These are phyloP conservation scores for Pteronotus mesoamericanus DNA, from an alignment of 2,797 vertebrate species.

Conservation along the genomic window DNA sequence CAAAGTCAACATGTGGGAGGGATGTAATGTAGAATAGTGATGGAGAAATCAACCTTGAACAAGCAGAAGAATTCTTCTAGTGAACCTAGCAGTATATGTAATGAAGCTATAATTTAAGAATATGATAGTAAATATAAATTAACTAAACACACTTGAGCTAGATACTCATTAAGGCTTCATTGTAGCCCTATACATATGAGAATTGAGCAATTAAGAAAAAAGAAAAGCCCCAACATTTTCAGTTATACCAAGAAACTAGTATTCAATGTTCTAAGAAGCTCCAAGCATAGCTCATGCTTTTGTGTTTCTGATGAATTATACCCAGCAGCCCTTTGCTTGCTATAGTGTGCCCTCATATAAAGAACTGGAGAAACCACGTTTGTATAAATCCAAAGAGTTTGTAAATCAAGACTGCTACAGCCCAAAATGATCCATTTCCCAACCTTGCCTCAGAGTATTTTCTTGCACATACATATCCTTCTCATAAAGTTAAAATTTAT, in stretches of 20 bases:
- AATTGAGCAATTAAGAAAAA: constrained; percentile 6
- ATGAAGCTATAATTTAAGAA: neutral
- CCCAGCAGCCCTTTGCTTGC: neutral
- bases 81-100: neutral
- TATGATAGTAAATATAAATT: neutral
- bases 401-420: neutral
- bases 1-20: neutral
- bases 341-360: neutral
- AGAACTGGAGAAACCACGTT: neutral
- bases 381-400: neutral
- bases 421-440: constrained; percentile 27
- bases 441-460: neutral
- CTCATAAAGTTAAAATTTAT: constrained; percentile 27
- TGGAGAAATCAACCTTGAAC: neutral
- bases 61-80: neutral
- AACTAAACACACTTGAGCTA: neutral
- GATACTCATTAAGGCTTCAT: neutral
- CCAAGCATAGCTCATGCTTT: neutral
- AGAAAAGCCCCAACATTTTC: neutral
- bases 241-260: neutral
- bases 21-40: neutral
- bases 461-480: neutral
- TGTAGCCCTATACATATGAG: neutral
- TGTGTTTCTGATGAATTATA: constrained; percentile 20
- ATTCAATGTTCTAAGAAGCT: neutral